Conservation (phyloP, 2,888 invertebrate species). For the Eilema depressum region DNA sequence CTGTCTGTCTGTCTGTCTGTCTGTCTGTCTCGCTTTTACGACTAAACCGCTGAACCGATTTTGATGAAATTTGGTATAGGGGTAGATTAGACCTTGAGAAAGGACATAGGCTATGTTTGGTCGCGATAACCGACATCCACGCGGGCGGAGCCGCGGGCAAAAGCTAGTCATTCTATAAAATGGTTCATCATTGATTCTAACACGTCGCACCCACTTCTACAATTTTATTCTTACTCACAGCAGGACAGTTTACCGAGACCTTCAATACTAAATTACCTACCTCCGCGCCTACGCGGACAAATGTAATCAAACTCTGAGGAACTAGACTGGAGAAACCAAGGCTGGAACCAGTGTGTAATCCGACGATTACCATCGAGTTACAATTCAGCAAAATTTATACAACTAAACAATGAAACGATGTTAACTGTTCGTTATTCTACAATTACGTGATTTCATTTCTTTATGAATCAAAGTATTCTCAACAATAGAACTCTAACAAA, state of each 20-base stretch:
- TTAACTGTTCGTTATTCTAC: not conserved
- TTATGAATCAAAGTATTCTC: not conserved
- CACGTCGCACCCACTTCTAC: not conserved
- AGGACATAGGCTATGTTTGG: no score
- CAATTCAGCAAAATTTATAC: not conserved
- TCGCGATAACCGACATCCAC: no score
- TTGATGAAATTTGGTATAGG: no score
- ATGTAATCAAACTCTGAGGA: not conserved
- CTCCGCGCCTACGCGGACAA: not conserved
- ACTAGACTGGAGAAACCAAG: not conserved
- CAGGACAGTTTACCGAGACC: not conserved
- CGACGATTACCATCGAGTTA: not conserved
- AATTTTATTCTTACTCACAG: conserved; percentile 1
- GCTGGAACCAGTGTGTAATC: not conserved
- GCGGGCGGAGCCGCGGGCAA: no score
- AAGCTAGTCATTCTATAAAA: no score
- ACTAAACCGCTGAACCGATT: no score
- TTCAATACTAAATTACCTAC: not conserved
- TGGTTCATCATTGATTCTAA: not conserved
- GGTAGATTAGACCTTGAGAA: no score
- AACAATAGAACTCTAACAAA: not conserved
- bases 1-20: no score
- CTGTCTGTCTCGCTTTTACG: no score
- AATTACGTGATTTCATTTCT: not conserved
- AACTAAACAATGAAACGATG: not conserved